A percentile compares a stretch with the other conserved stretches of the same genome.
Evolutionary conservation across 2,113 vertebrate species (phyloP).

Genomic region (Pluvianellus socialis): DNA sequence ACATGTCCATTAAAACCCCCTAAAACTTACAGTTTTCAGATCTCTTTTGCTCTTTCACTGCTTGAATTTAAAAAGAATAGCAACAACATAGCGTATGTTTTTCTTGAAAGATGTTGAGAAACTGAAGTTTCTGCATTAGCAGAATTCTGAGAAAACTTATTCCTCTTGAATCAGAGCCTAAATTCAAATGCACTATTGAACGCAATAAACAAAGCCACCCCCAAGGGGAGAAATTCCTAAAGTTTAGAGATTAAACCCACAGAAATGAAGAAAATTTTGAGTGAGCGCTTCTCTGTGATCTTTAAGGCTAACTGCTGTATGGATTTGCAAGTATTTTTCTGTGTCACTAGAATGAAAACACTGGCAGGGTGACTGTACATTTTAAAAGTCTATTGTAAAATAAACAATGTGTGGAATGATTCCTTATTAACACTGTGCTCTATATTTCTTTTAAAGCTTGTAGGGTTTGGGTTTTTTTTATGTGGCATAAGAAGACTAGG

Average conservation of each 20-base stretch:
- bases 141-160: neutral
- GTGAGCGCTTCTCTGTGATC: neutral
- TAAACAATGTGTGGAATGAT: neutral
- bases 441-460: neutral
- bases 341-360: neutral
- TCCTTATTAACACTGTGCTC: neutral
- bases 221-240: neutral
- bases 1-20: neutral
- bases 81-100: neutral
- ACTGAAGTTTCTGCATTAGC: neutral
- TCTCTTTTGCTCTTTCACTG: neutral
- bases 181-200: neutral
- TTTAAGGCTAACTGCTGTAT: neutral
- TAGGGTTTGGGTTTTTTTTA: neutral
- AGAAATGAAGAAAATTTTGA: neutral
- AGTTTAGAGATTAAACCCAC: neutral
- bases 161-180: neutral
- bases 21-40: neutral
- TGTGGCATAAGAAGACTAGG: neutral
- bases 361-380: neutral
- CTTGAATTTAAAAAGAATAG: neutral
- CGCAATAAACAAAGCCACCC: neutral
- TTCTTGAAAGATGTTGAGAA: neutral
- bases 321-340: neutral
- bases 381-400: neutral